Evolutionary conservation across 1,140 invertebrate species (phyloP).

Genomic region (Aphaenogaster rudis): DNA sequence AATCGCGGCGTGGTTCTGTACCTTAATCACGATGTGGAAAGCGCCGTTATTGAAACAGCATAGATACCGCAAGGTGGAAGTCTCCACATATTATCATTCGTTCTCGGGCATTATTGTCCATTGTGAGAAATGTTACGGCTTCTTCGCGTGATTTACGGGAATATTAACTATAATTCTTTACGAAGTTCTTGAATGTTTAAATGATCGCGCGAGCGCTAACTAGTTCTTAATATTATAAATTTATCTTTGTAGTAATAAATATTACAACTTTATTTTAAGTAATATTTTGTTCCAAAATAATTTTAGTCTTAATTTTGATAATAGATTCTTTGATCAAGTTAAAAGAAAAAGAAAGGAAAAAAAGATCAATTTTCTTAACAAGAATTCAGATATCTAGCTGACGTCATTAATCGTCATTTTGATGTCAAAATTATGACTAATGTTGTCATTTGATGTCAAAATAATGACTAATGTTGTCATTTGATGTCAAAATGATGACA

Average conservation of each 20-base stretch:
- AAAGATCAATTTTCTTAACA: neutral
- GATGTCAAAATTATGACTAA: too few species aligned
- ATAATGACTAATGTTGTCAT: too few species aligned
- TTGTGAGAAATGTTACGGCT: slow-evolving; percentile 10
- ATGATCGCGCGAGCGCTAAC: neutral
- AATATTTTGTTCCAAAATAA: neutral
- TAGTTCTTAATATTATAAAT: neutral
- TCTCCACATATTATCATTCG: neutral
- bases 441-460: too few species aligned
- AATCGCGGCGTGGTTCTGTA: slow-evolving; percentile 16
- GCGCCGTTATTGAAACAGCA: slow-evolving; percentile 9
- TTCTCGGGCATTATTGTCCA: slow-evolving; percentile 17
- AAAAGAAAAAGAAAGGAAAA: neutral
- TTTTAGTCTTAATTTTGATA: neutral
- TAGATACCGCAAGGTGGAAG: neutral
- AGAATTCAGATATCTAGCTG: neutral
- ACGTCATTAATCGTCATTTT: too few species aligned
- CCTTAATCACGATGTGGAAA: slow-evolving; percentile 34
- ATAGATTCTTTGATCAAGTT: neutral
- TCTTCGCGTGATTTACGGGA: neutral
- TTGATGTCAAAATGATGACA: too few species aligned
- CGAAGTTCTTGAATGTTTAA: neutral
- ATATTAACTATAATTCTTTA: slow-evolving; percentile 11
- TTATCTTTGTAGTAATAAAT: neutral
- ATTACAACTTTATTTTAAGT: neutral